phyloP scores from a whole-genome alignment of 2,888 invertebrate species.

The Eurytoma californica region DNA sequence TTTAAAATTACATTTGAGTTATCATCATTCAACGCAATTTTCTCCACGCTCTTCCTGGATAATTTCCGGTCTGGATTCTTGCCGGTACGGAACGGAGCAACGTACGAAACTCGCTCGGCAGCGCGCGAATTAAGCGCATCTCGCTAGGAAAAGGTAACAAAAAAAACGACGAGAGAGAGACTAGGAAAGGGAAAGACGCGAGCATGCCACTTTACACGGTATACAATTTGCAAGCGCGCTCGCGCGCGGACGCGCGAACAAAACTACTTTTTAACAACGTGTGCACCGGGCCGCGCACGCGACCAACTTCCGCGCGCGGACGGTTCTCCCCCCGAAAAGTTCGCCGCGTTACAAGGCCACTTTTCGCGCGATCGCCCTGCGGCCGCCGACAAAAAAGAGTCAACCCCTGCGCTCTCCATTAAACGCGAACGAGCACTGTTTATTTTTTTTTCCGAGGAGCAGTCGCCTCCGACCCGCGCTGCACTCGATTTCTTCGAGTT shows the following conservation, averaged over 20 bases:
- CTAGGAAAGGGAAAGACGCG: neutral
- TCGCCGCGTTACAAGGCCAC: conserved; percentile 32
- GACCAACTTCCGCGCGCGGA: neutral
- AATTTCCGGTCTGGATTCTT: neutral
- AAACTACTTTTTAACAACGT: conserved; percentile 41
- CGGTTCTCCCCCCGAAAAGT: neutral
- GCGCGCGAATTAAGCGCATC: neutral
- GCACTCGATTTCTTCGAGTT: no score
- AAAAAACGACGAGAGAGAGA: neutral
- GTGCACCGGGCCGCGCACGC: neutral
- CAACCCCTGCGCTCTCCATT: no score
- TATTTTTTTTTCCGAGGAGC: neutral
- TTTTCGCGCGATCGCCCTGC: conserved; percentile 6
- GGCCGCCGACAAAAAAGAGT: neutral
- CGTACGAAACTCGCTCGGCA: neutral
- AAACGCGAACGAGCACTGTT: no score
- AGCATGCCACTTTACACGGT: conserved; percentile 15
- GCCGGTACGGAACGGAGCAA: no score
- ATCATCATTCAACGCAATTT: no score
- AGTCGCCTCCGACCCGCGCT: no score
- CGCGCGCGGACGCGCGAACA: conserved; percentile 31
- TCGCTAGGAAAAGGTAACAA: neutral
- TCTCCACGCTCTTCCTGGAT: no score
- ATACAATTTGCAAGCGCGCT: conserved; percentile 39
- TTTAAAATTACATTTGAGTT: neutral